Evolutionary conservation across 1,140 invertebrate species (phyloP).

Genomic region (Riptortus pedestris): DNA sequence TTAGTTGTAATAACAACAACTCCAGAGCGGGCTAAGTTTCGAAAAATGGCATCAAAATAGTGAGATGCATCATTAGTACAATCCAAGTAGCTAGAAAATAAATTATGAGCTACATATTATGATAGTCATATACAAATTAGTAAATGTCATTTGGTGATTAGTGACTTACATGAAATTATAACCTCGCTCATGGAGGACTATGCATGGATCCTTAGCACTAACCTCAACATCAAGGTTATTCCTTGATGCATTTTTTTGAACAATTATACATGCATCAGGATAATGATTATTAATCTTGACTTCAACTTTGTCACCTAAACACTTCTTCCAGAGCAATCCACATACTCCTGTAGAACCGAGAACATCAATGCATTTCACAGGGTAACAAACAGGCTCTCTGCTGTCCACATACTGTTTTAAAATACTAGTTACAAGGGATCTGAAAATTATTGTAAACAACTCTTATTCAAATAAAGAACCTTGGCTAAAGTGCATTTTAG

Average conservation of each 20-base stretch:
- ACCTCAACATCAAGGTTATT: constrained; percentile 13
- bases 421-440: constrained; percentile 5
- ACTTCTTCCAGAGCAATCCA: constrained; percentile 23
- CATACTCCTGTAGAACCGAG: constrained; percentile 1
- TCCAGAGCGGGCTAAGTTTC: constrained; percentile 23
- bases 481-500: too few species aligned
- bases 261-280: neutral
- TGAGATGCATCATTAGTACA: constrained; percentile 19
- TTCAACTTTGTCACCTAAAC: constrained; percentile 20
- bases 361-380: constrained; percentile 23
- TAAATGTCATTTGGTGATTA: neutral
- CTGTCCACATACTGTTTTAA: constrained; percentile 18
- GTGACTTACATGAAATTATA: constrained; percentile 27
- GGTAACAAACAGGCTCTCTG: constrained; percentile 22
- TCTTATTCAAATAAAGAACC: too few species aligned
- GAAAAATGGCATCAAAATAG: constrained; percentile 25
- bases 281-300: constrained; percentile 21
- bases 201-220: constrained; percentile 18
- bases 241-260: constrained; percentile 7
- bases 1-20: constrained; percentile 24
- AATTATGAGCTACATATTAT: neutral
- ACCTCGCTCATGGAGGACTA: constrained; percentile 23
- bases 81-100: constrained; percentile 22
- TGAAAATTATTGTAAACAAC: neutral
- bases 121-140: neutral